A percentile compares a stretch with the other conserved stretches of the same genome.
Evolutionary conservation across 2,888 invertebrate genomes (phyloP).

Genomic region (Philereme vetulata): DNA sequence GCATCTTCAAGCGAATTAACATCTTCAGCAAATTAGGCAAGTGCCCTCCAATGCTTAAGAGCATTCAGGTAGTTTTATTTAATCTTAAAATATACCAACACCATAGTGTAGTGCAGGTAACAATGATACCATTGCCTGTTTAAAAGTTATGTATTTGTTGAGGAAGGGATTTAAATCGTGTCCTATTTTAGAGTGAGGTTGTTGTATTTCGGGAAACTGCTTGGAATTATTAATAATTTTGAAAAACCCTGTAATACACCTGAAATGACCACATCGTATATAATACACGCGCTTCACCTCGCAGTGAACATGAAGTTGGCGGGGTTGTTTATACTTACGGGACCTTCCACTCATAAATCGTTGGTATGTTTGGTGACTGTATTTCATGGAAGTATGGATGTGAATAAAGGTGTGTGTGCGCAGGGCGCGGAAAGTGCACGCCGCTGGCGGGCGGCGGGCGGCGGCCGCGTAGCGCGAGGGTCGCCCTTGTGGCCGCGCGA

Average conservation of each 20-base stretch:
- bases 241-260: constrained; percentile 10
- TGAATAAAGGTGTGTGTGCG: constrained; percentile 74
- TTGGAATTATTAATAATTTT: constrained; percentile 10
- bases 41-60: no score
- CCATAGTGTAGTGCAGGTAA: no score
- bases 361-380: constrained; percentile 56
- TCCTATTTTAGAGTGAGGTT: neutral
- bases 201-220: constrained; percentile 4
- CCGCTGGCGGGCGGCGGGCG: constrained; percentile 33
- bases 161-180: constrained; percentile 1
- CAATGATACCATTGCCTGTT: no score
- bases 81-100: no score
- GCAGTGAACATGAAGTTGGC: constrained; percentile 51
- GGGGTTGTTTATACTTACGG: constrained; percentile 57
- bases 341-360: constrained; percentile 64
- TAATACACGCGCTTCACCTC: constrained; percentile 41
- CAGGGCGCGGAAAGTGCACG: constrained; percentile 41
- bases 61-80: no score
- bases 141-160: neutral
- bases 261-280: constrained; percentile 18
- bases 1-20: neutral
- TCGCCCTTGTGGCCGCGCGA: constrained; percentile 78
- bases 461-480: constrained; percentile 60
- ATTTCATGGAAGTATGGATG: constrained; percentile 69
- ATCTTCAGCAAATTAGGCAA: no score